Percentiles rank a stretch among this genome's conserved stretches.
These are phyloP conservation scores for Myotis yumanensis DNA, from an alignment of 2,113 vertebrate genomes.

Conservation along the genomic window DNA sequence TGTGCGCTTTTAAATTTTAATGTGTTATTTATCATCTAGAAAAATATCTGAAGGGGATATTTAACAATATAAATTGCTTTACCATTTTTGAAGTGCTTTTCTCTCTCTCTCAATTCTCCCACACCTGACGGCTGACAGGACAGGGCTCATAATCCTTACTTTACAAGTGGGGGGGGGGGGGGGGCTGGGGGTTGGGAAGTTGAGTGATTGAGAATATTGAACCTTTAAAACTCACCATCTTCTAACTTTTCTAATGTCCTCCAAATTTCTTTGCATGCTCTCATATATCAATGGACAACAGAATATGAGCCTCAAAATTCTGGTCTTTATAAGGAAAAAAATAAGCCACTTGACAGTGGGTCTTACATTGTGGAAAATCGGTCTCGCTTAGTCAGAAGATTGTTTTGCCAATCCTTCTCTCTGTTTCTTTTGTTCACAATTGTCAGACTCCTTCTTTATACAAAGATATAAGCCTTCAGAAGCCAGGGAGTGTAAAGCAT, in stretches of 20 bases:
- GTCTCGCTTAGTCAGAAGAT: constrained; percentile 15
- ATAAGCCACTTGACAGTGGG: background rate
- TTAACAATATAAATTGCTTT: background rate
- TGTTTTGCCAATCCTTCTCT: background rate
- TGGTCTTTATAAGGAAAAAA: background rate
- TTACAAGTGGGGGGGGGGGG: background rate
- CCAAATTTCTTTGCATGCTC: background rate
- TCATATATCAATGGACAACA: background rate
- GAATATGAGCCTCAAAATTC: background rate
- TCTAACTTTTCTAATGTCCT: background rate
- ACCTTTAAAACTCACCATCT: background rate
- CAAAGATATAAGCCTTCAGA: constrained; percentile 15
- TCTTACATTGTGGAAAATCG: background rate
- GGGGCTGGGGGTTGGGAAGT: background rate
- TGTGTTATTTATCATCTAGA: background rate
- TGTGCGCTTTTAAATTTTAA: background rate
- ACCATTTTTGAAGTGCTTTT: background rate
- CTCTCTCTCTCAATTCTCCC: background rate
- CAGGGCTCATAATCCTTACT: background rate
- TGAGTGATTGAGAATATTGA: background rate
- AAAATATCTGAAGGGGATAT: background rate
- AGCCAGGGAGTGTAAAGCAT: background rate
- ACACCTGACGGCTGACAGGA: background rate
- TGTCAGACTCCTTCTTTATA: background rate
- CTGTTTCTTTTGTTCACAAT: background rate